Percentiles rank a stretch among this genome's conserved stretches.
phyloP scores from a whole-genome alignment of 2,113 vertebrate species.

The Eulemur rufifrons region DNA sequence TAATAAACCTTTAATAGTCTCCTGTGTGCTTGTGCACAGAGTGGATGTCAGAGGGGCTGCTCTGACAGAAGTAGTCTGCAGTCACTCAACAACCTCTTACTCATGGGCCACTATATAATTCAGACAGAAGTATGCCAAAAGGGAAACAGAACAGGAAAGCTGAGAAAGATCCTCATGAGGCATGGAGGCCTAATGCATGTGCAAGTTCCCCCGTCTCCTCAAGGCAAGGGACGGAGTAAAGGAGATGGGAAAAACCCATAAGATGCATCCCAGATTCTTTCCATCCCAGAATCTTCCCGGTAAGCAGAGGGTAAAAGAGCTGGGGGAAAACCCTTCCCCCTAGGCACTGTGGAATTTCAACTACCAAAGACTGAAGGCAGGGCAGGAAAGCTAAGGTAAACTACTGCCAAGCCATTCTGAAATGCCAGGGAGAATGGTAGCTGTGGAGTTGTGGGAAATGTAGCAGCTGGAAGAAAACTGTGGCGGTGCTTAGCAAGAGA shows the following conservation, averaged over 20 bases:
- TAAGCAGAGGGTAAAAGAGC: neutral
- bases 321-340: neutral
- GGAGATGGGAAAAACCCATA: neutral
- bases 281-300: neutral
- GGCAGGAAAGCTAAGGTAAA: neutral
- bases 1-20: neutral
- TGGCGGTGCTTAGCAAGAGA: too few relatives aligned
- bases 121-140: neutral
- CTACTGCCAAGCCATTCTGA: neutral
- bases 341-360: neutral
- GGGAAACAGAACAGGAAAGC: neutral
- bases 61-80: neutral
- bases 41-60: neutral
- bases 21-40: neutral
- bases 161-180: neutral
- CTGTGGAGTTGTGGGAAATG: too few relatives aligned
- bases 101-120: neutral
- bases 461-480: too few relatives aligned
- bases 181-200: neutral
- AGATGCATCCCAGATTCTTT: neutral
- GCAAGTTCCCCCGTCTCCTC: fast-evolving
- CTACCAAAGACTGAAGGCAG: neutral
- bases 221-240: neutral
- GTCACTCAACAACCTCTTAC: neutral
- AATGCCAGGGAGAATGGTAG: too few relatives aligned